Evolutionary conservation across 2,888 invertebrate genomes (phyloP).

Genomic region (Pristionchus entomophagus): DNA sequence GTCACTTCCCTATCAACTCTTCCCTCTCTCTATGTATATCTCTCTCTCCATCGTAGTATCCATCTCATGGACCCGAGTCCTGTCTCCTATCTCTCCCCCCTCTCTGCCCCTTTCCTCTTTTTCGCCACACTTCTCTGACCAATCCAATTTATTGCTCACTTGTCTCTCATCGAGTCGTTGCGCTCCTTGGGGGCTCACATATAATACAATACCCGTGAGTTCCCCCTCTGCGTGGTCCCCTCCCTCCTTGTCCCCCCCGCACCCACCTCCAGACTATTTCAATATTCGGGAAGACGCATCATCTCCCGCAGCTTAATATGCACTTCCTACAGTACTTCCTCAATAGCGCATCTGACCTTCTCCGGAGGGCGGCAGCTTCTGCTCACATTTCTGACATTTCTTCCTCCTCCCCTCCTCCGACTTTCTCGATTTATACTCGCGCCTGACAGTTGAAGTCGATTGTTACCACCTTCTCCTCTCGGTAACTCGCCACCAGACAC

Average conservation of each 20-base stretch:
- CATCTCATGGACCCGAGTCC: background rate
- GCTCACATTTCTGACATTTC: too few relatives aligned
- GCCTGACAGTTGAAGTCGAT: too few relatives aligned
- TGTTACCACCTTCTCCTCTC: background rate
- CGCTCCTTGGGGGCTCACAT: conserved; percentile 33
- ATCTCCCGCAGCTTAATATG: background rate
- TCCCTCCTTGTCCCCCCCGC: background rate
- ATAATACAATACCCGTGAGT: conserved; percentile 38
- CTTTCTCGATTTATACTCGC: too few relatives aligned
- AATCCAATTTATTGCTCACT: conserved; percentile 49
- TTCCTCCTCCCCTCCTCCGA: background rate
- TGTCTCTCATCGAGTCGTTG: conserved; percentile 35
- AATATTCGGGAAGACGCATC: background rate
- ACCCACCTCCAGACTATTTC: background rate
- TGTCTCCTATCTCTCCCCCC: conserved; percentile 26
- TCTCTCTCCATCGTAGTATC: conserved; percentile 12
- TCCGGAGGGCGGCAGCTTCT: too few relatives aligned
- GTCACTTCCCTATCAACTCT: conserved; percentile 35
- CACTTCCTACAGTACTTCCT: conserved; percentile 12
- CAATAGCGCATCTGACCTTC: background rate
- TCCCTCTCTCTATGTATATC: too few relatives aligned
- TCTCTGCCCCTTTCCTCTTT: background rate
- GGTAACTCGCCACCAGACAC: background rate
- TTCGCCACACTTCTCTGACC: conserved; percentile 43
- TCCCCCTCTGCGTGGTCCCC: background rate